Evolutionary conservation across 2,797 vertebrate species (phyloP), one percentile per base, ranked within the genome.

Genomic region (Coregonus ussuriensis): DNA sequence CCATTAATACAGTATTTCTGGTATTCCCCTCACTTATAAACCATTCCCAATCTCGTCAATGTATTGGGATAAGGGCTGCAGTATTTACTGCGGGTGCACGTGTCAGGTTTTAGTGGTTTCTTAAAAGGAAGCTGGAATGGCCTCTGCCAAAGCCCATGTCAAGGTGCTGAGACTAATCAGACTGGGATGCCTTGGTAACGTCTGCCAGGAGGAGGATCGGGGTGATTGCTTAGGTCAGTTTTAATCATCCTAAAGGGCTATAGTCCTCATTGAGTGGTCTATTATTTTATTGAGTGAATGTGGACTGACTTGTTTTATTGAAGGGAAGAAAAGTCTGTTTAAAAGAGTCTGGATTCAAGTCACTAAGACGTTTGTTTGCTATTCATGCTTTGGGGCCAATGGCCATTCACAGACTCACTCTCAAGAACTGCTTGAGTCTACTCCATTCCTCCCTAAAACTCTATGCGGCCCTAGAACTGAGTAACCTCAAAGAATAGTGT

Each of bases 351-450:
- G 25, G 18, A 75, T 51, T 16, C 16, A 9, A 75, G 47, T 62
- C 74, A 67, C 47, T 18, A 52, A 59, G 77, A 81, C 80, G 78
- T 85, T 88, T 79, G 84, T 51, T 72, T 84, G 76, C 75, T 35
- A 67, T 85, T 85, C 81, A 86, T 66, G 51, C 18, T 47, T 21
- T 77, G 75, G 54, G 79, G 41, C 37, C 59, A 56, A 9, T 25
- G 59, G n/a, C 21, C n/a, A 25, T 62, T 67, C 51, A 77, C 21
- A 72, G 67, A 83, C 71, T 47, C 71, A 35, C 29, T 82, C 5
- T 33, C 80, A 84, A 77, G 29, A 6, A 6, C n/a, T 35, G n/a
- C 63, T 79, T 67, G 80, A 77, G 53, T 68, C 72, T 33, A 54
- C 71, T 75, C 73, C 72, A 41, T 18, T 78, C 69, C 79, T 0